Conservation (phyloP, 2,888 invertebrate species). For the Tetragonula carbonaria region DNA sequence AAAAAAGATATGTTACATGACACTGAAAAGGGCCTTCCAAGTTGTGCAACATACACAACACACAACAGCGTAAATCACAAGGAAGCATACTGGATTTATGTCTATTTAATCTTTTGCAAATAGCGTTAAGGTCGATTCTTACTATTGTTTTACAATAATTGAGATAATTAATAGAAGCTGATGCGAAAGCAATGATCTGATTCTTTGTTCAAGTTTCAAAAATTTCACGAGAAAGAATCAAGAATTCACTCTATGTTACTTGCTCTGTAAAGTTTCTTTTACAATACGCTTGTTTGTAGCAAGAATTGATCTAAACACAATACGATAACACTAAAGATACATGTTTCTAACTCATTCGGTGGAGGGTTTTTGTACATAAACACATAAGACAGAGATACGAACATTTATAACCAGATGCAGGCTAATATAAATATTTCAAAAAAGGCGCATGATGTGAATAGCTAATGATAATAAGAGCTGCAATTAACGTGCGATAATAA, state of each 20-base stretch:
- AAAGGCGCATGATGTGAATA: conserved; percentile 21
- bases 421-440: conserved; percentile 14
- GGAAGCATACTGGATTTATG: conserved; percentile 35
- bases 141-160: background rate
- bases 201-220: background rate
- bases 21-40: conserved; percentile 49
- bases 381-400: conserved; percentile 28
- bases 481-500: conserved; percentile 18
- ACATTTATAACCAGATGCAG: conserved; percentile 44
- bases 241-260: background rate
- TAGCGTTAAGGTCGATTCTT: conserved; percentile 13
- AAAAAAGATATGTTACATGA: conserved; percentile 25
- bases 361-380: conserved; percentile 19
- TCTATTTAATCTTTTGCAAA: conserved; percentile 12
- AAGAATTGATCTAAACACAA: conserved; percentile 30
- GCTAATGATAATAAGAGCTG: background rate
- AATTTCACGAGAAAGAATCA: background rate
- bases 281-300: background rate
- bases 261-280: background rate
- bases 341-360: conserved; percentile 32
- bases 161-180: background rate
- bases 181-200: background rate
- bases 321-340: background rate
- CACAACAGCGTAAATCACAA: conserved; percentile 49
- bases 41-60: conserved; percentile 49